phyloP scores from a whole-genome alignment of 2,113 vertebrate genomes.

The Arenaria interpres region DNA sequence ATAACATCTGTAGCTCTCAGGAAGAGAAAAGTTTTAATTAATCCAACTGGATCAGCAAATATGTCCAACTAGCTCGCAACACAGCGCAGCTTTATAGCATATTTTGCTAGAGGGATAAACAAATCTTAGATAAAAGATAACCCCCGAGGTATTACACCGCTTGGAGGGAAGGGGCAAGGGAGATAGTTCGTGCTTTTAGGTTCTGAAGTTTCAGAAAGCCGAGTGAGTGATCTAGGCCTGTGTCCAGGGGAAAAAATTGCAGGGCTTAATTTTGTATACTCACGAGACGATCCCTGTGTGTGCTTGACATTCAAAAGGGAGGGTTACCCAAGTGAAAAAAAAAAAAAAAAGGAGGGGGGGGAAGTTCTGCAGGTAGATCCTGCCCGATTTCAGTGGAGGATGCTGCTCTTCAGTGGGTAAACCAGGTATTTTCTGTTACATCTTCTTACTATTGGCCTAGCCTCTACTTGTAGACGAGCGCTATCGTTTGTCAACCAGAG shows the following conservation, averaged over 20 bases:
- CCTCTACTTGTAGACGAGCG: background rate
- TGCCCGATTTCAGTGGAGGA: background rate
- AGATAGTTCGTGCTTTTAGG: background rate
- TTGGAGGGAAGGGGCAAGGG: background rate
- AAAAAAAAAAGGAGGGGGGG: background rate
- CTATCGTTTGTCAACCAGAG: background rate
- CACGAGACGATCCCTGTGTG: too few relatives aligned
- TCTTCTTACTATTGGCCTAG: background rate
- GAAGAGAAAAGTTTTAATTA: conserved; percentile 49
- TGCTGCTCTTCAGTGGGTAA: background rate
- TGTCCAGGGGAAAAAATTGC: background rate
- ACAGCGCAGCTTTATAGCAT: background rate
- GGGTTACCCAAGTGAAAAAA: background rate
- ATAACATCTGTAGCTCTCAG: background rate
- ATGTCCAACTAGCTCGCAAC: background rate
- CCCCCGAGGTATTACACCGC: background rate
- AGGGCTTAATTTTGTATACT: background rate
- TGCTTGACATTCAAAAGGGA: background rate
- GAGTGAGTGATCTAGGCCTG: background rate
- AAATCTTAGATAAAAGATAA: conserved; percentile 7
- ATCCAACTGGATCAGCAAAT: background rate
- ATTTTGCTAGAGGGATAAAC: conserved; percentile 41
- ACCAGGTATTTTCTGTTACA: background rate
- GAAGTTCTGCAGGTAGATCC: background rate
- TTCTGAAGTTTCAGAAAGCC: background rate